Evolutionary conservation across 2,113 vertebrate genomes (phyloP).

Genomic region (Cebus imitator): DNA sequence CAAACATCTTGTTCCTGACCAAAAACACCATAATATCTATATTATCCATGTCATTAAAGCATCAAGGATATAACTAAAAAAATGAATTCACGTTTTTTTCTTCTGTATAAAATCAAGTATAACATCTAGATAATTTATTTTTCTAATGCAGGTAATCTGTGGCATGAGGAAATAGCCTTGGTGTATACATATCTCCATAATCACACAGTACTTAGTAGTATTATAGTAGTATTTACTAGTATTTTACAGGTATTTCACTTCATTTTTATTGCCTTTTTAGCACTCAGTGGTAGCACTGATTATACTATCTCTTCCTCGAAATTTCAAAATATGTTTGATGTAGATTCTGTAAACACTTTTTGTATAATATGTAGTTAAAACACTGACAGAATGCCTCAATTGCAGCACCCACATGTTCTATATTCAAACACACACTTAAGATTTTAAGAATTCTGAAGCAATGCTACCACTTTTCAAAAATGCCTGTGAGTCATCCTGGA

Average conservation of each 20-base stretch:
- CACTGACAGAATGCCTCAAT: background rate
- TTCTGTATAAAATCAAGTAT: background rate
- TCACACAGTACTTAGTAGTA: background rate
- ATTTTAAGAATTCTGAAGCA: slow-evolving; percentile 40
- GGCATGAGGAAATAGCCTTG: background rate
- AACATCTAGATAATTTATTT: background rate
- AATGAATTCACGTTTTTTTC: background rate
- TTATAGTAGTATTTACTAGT: background rate
- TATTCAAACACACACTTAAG: background rate
- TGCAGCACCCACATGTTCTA: background rate
- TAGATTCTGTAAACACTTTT: slow-evolving; percentile 11
- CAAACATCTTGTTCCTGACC: background rate
- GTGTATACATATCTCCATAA: background rate
- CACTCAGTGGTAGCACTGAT: background rate
- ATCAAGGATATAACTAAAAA: background rate
- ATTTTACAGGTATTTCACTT: background rate
- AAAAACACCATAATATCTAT: background rate
- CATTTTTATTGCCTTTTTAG: background rate
- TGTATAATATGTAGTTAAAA: background rate
- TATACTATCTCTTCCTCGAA: background rate
- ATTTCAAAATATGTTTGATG: background rate
- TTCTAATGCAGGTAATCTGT: background rate
- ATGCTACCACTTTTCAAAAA: background rate
- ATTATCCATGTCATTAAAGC: background rate
- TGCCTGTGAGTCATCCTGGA: background rate